These are phyloP conservation scores for Drosophila biarmipes DNA, from an alignment of 1,140 invertebrate genomes.

Conservation along the genomic window DNA sequence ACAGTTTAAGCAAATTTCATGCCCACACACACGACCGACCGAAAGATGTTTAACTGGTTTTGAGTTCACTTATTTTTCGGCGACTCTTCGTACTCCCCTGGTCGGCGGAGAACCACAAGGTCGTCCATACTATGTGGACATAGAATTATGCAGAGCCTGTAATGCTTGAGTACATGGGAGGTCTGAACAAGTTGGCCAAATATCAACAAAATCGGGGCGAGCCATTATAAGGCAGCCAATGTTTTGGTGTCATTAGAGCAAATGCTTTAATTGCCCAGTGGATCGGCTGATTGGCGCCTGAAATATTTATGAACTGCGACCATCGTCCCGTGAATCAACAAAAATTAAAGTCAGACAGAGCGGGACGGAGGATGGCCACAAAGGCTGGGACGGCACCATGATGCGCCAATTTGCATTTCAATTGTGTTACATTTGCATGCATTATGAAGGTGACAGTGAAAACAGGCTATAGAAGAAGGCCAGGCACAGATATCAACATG, in stretches of 20 bases:
- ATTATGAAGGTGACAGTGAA: slow-evolving; percentile 19
- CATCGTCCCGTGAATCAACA: slow-evolving; percentile 55
- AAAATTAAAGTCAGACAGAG: slow-evolving; percentile 6
- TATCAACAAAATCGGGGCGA: slow-evolving; percentile 1
- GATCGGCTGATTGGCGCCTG: slow-evolving; percentile 22
- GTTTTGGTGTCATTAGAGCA: slow-evolving; percentile 54
- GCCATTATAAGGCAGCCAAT: slow-evolving; percentile 21
- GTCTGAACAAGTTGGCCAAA: slow-evolving; percentile 46
- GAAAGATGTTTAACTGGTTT: slow-evolving; percentile 76
- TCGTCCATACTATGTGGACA: slow-evolving; percentile 17
- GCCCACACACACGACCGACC: slow-evolving; percentile 5
- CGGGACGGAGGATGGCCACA: neutral
- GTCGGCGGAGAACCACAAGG: slow-evolving; percentile 21
- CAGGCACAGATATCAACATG: too few relatives aligned
- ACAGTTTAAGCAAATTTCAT: slow-evolving; percentile 54
- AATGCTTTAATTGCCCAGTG: slow-evolving; percentile 16
- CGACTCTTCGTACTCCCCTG: slow-evolving; percentile 25
- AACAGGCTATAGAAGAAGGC: neutral
- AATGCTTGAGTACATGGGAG: slow-evolving; percentile 23
- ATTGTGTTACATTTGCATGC: slow-evolving; percentile 51
- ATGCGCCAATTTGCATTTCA: slow-evolving; percentile 47
- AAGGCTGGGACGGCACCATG: slow-evolving; percentile 5
- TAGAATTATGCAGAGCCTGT: slow-evolving; percentile 30
- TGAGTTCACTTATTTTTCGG: slow-evolving; percentile 39
- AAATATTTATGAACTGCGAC: slow-evolving; percentile 65